Evolutionary conservation across 2,113 vertebrate species (phyloP), one percentile per base, ranked within the genome.

Genomic region (Toxotes jaculatrix): DNA sequence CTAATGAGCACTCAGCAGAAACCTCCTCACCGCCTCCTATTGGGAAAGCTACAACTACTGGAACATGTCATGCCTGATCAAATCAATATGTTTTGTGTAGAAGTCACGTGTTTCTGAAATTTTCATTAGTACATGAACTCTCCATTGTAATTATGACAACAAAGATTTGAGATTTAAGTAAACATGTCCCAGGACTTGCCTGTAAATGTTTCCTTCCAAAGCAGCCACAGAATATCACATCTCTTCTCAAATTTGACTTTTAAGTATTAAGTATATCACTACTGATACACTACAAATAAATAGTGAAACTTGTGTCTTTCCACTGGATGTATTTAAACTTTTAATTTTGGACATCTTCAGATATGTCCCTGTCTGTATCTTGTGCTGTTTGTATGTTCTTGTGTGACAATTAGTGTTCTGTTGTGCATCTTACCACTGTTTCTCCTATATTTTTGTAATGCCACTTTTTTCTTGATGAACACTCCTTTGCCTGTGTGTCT

Each of bases 401-500:
- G 17, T 19, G 11, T 45, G 14, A 45, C 14, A 3, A 12, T 12
- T 13, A 14, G 3, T 16, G 4, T 45, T 45, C 14, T 45, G 43
- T 45, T 45, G 43, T 16, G 43, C 14, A 19, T 7, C 1, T 49
- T 49, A 10, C 42, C 11, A 8, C 5, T 40, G 9, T 40, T 40
- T 14, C 12, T 13, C 12, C 12, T 43, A 12, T 4, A 17, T 21
- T 67, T 72, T 68, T 80, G 9, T 51, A 74, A 34, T 61, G 21
- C 40, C 7, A 32, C 12, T 38, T 14, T 23, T 66, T 32, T 42
- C 49, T 38, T 43, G 7, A 57, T 60, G 47, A n/a, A 47, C 77
- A 85, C 68, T 6, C 14, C 1, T 56, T 32, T 61, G 57, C 55
- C 38, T 67, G 21, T 88, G 73, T 77, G 59, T 88, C 67, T 79